A percentile compares a stretch with the other conserved stretches of the same genome.
Evolutionary conservation across 1,140 invertebrate species (phyloP).

Genomic region (Popillia japonica): DNA sequence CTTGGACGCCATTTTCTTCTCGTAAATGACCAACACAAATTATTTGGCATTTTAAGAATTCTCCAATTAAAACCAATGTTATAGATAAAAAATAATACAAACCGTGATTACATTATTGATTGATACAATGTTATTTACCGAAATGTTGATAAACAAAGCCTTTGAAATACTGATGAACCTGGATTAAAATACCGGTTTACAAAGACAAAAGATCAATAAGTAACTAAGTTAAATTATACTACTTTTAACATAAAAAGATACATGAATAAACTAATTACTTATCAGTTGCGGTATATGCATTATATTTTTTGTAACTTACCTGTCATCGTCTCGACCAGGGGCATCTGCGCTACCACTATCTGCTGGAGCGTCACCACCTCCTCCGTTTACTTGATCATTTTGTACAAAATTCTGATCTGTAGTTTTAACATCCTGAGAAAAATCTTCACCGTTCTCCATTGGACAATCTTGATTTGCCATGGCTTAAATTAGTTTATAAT

Average conservation of each 20-base stretch:
- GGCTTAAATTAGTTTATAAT: slow-evolving; percentile 29
- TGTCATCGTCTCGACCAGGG: slow-evolving; percentile 77
- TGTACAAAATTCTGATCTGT: slow-evolving; percentile 55
- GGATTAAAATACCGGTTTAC: slow-evolving; percentile 47
- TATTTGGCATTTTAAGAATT: slow-evolving; percentile 28
- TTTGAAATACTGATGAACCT: slow-evolving; percentile 47
- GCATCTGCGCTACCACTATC: slow-evolving; percentile 71
- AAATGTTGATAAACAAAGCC: slow-evolving; percentile 25
- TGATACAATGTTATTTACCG: slow-evolving; percentile 5
- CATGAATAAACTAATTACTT: slow-evolving; percentile 15
- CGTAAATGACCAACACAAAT: slow-evolving; percentile 38
- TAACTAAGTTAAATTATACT: slow-evolving; percentile 7
- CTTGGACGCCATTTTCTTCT: slow-evolving; percentile 58
- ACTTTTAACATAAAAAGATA: slow-evolving; percentile 11
- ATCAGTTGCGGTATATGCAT: neutral
- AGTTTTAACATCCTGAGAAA: slow-evolving; percentile 71
- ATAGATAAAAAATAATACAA: slow-evolving; percentile 39
- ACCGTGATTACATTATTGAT: slow-evolving; percentile 25
- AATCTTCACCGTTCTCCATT: slow-evolving; percentile 70
- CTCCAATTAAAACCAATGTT: slow-evolving; percentile 33
- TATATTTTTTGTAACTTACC: slow-evolving; percentile 62
- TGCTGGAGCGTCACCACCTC: slow-evolving; percentile 67
- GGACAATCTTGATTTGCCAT: slow-evolving; percentile 58
- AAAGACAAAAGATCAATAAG: slow-evolving; percentile 13
- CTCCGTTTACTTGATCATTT: slow-evolving; percentile 66